Evolutionary conservation across 1,140 invertebrate species (phyloP), one percentile per base, ranked within the genome.

Genomic region (Drosophila takahashii): DNA sequence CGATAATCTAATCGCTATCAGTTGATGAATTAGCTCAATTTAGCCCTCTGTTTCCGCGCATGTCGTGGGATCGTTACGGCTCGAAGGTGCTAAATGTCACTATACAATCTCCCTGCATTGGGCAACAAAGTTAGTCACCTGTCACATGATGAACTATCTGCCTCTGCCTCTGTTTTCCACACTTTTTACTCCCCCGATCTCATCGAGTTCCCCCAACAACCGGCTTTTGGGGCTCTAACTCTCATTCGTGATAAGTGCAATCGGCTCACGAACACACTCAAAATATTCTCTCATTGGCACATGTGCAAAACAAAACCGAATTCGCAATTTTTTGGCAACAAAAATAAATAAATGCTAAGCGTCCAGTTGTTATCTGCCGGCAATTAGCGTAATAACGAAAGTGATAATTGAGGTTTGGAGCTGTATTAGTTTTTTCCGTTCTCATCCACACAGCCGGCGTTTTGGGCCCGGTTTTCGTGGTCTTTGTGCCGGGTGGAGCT

Each of bases 371-470:
- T 76, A 69, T 87, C 65, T 81, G 65, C 60, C 67, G 48, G 53
- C 57, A 87, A 87, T 87, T 87, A 90, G 80, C 79, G 61, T 57
- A 71, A 79, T 77, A 83, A 89, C 74, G 77, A 77, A 78, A 71
- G 74, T 89, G 84, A 74, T 87, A 89, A 87, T 87, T 89, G 61
- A 74, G 71, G 66, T 77, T 81, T 87, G 70, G 48, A 69, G 52
- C 65, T 42, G 29, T 71, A 45, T 70, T 39, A 9, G 44, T 54
- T 66, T 51, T 66, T 41, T 39, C 45, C 52, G 50, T 50, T 78
- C 60, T 65, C 56, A 54, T 29, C 45, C 47, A 39, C 39, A 42
- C 53, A 62, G 57, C 70, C 60, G 57, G 58, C 76, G 50, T 69
- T 73, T 73, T 11, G 56, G 59, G 7, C 64, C 76, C 66, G 37